Evolutionary conservation across 2,113 vertebrate genomes (phyloP).

Genomic region (Petaurus breviceps): DNA sequence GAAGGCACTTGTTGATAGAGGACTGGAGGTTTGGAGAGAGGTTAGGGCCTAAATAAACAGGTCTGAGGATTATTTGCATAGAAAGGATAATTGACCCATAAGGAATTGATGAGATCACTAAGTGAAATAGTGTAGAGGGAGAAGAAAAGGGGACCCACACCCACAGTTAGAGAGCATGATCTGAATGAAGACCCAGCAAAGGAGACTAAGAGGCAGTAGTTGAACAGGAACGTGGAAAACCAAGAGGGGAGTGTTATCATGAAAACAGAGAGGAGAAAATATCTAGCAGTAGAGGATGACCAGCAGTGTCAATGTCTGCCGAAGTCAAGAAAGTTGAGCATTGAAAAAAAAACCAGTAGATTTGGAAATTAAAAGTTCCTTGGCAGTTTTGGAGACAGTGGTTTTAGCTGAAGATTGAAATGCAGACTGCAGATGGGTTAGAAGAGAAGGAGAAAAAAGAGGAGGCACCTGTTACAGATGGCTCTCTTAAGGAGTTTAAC

Average conservation of each 20-base stretch:
- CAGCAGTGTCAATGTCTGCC: neutral
- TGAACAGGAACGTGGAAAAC: neutral
- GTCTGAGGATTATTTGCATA: neutral
- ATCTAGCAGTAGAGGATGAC: neutral
- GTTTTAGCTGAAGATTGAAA: neutral
- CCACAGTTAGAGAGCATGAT: neutral
- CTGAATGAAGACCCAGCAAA: neutral
- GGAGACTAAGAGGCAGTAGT: neutral
- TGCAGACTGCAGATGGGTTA: neutral
- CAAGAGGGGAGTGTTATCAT: neutral
- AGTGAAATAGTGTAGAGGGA: neutral
- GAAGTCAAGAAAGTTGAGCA: neutral
- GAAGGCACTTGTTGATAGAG: too few species aligned
- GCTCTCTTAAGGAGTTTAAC: neutral
- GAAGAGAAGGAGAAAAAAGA: neutral
- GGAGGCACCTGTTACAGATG: neutral
- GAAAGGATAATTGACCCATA: neutral
- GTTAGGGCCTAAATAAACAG: too few species aligned
- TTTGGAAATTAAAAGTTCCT: neutral
- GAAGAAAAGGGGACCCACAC: neutral
- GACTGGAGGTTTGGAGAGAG: too few species aligned
- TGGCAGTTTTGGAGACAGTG: neutral
- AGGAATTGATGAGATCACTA: neutral
- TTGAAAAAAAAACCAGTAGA: neutral
- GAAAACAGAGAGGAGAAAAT: neutral